A percentile compares a stretch with the other conserved stretches of the same genome.
Conservation (phyloP, 2,113 vertebrate species). For the Ramphastos sulfuratus region DNA sequence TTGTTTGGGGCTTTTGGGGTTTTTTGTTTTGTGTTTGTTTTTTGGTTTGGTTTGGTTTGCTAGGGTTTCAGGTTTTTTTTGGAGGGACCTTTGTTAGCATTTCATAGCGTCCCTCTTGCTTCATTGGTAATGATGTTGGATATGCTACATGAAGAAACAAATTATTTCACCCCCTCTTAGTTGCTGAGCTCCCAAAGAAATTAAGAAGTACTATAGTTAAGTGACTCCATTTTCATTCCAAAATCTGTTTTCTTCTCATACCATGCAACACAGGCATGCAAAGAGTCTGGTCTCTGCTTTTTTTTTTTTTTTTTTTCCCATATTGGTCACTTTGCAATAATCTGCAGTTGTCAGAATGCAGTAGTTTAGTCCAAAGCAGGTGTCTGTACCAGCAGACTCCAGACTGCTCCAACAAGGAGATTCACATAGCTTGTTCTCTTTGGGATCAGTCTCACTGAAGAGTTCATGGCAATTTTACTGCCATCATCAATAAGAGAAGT, state of each 20-base stretch:
- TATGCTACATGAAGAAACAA: constrained; percentile 46
- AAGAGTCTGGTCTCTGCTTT: background rate
- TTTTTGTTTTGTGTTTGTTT: background rate
- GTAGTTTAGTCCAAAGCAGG: constrained; percentile 1
- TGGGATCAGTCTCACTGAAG: constrained; percentile 25
- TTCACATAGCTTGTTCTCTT: background rate
- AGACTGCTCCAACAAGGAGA: constrained; percentile 1
- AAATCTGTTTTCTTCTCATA: constrained; percentile 49
- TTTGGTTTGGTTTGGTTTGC: no score
- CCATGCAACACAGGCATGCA: constrained; percentile 18
- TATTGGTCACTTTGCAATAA: background rate
- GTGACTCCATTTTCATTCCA: constrained; percentile 39
- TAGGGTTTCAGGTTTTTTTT: background rate
- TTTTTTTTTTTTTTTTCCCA: background rate
- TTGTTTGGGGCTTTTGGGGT: no score
- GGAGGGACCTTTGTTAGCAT: background rate
- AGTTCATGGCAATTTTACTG: constrained; percentile 50
- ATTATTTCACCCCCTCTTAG: background rate
- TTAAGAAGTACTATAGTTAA: background rate
- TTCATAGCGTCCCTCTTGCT: background rate
- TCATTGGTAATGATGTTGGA: background rate
- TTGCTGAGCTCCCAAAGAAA: background rate
- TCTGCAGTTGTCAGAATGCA: background rate
- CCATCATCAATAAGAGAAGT: constrained; percentile 37
- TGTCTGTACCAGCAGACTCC: background rate